phyloP scores from a whole-genome alignment of 2,113 vertebrate species.

The Diadophis punctatus region DNA sequence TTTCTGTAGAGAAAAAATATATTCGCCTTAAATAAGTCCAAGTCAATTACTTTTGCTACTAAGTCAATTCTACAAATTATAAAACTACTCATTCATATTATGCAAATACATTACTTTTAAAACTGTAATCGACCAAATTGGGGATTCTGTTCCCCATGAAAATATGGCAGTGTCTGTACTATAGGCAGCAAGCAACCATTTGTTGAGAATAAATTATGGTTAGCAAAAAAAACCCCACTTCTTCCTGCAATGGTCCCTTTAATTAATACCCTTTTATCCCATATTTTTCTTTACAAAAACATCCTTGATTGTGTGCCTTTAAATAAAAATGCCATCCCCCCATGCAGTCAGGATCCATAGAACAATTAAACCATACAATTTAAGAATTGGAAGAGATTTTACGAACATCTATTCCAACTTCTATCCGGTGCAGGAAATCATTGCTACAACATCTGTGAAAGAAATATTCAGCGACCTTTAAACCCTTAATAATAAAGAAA shows the following conservation, averaged over 20 bases:
- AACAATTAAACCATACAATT: not conserved
- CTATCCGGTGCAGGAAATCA: not conserved
- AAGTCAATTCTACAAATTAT: not conserved
- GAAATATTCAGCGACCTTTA: not conserved
- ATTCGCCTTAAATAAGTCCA: not conserved
- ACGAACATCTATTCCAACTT: not conserved
- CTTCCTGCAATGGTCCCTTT: not conserved
- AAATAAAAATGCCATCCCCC: not conserved
- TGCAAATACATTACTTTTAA: not conserved
- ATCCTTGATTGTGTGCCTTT: not conserved
- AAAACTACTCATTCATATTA: not conserved
- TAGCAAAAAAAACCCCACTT: not conserved
- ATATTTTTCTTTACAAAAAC: not conserved
- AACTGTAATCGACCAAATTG: no score
- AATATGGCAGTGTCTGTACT: not conserved
- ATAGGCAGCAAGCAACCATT: not conserved
- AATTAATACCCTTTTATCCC: not conserved
- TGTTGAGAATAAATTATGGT: not conserved
- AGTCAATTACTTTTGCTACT: not conserved
- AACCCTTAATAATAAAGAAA: not conserved
- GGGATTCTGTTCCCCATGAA: not conserved
- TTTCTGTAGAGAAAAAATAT: not conserved
- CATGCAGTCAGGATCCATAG: not conserved
- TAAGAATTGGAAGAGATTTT: not conserved
- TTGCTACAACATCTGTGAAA: not conserved